Percentiles rank a stretch among this genome's conserved stretches.
These are phyloP conservation scores for Paracentrotus lividus DNA, from an alignment of 53 echinoderm and acorn worm species.

Conservation along the genomic window DNA sequence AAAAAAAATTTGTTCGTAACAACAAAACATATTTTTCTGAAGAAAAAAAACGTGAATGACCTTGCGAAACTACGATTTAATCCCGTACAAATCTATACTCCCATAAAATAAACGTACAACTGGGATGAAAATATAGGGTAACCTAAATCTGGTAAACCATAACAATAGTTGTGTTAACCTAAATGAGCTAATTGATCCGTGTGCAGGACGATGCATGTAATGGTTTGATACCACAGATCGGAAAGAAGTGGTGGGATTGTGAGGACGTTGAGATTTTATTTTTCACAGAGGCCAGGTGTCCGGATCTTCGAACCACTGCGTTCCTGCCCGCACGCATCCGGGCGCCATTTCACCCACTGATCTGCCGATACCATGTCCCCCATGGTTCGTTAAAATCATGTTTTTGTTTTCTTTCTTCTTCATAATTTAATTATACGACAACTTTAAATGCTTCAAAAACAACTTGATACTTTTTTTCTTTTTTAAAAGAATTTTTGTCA, in stretches of 20 bases:
- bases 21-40: background rate
- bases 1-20: background rate
- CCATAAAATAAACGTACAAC: background rate
- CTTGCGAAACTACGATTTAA: background rate
- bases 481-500: too few species aligned
- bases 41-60: background rate
- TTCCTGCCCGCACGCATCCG: slow-evolving; percentile 18
- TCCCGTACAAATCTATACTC: background rate
- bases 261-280: background rate
- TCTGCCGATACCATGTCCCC: background rate
- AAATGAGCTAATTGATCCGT: slow-evolving; percentile 24
- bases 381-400: too few species aligned
- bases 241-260: background rate
- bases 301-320: slow-evolving; percentile 22
- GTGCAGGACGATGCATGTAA: background rate
- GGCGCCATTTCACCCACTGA: background rate
- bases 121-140: background rate
- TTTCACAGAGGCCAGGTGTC: background rate
- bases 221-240: background rate
- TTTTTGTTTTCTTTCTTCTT: too few species aligned
- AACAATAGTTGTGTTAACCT: slow-evolving; percentile 34
- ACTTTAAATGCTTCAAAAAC: too few species aligned
- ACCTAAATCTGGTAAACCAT: slow-evolving; percentile 17
- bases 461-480: too few species aligned
- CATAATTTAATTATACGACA: too few species aligned